Base-by-base conservation (phyloP, 2,888 invertebrate genomes). In the Mechanitis messenoides region DNA sequence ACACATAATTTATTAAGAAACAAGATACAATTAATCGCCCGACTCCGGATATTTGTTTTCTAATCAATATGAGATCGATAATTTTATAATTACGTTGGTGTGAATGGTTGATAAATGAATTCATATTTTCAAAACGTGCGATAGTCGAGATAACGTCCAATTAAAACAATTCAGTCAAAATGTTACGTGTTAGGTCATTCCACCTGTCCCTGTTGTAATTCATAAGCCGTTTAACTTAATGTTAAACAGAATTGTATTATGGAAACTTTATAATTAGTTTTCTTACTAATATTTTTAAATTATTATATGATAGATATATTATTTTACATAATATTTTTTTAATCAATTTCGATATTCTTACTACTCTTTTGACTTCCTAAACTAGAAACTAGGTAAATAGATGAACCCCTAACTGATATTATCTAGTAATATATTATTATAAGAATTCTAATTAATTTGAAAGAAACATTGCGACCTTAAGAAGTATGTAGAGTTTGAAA, bases 151-250 rank as follows among this genome's bases (percentile, higher is more conserved):
- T 89, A 89, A 80, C 79, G 84, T 79, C 88, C 89, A 89, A 90
- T 90, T 90, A 90, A 89, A 89, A 87, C 87, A 88, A 89, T 88
- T 89, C 88, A 84, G 87, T 90, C 89, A 89, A 87, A 89, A 89
- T 83, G 87, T 88, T 88, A 87, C 88, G 85, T 88, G 89, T 86
- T 82, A 87, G 89, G 88, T 89, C 89, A 89, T 86, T 88, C 87
- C 89, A 90, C 89, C 88, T 88, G 88, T 88, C 83, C 78, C 68
- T 72, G 72, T 77, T 71, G 80, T 89, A 86, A 89, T 88, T 87
- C 87, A 89, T 88, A 76, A 70, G 74, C 78, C 72, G 75, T 50
- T 50, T 31, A 50, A 50, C n/a, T 31, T 31, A 28, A 28, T 11
- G 31, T 31, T 7, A 7, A 9, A 50, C 50, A 42, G 42, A 42